phyloP scores from a whole-genome alignment of 2,888 invertebrate genomes.

The Harmothoe impar region DNA sequence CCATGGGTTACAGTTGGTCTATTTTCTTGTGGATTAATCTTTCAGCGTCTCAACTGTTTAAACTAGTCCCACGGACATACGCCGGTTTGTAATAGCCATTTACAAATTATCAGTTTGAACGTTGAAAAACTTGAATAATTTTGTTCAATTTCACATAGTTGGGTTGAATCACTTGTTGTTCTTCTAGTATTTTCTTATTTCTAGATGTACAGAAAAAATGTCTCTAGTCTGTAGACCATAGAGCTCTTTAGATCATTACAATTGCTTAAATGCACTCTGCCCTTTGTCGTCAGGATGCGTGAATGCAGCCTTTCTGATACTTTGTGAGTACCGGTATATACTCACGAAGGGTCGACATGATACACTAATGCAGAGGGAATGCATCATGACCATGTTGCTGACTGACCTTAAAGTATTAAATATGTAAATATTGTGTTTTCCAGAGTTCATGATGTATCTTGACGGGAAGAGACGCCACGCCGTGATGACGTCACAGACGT shows the following conservation, averaged over 20 bases:
- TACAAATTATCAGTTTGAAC: not conserved
- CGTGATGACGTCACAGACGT: not conserved
- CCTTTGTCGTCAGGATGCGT: too few relatives aligned
- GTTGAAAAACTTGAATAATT: not conserved
- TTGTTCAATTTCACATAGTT: not conserved
- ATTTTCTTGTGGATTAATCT: too few relatives aligned
- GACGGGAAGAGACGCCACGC: conserved; percentile 85
- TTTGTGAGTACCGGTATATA: too few relatives aligned
- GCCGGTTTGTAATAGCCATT: not conserved
- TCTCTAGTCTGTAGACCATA: not conserved
- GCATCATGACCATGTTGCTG: too few relatives aligned
- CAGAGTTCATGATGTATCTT: conserved; percentile 86
- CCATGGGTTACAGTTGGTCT: too few relatives aligned
- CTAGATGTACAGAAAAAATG: not conserved
- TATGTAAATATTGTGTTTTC: too few relatives aligned
- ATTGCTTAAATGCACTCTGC: conserved; percentile 59
- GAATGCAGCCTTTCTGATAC: too few relatives aligned
- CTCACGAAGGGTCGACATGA: too few relatives aligned
- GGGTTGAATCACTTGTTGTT: not conserved
- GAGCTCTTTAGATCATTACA: not conserved
- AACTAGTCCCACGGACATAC: not conserved
- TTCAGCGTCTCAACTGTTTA: not conserved
- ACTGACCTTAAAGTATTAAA: too few relatives aligned
- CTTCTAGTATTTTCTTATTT: not conserved
- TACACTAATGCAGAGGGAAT: too few relatives aligned